Evolutionary conservation across 2,888 invertebrate genomes (phyloP), one percentile per base, ranked within the genome.

Genomic region (Lutraria lutraria): DNA sequence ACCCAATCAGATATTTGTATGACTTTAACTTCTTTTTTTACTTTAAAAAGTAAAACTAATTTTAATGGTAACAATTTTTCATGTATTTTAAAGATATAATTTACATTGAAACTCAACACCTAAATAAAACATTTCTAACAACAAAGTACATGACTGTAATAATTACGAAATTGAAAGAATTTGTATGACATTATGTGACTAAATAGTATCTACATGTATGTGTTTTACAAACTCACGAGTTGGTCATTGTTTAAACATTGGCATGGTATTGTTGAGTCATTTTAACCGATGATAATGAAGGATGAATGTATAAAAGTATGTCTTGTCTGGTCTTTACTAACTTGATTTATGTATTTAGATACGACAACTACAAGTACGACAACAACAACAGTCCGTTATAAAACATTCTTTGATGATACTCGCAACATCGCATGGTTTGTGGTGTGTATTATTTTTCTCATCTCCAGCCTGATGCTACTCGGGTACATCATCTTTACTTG

Each of bases 341-440:
- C 29, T 21, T 25, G 43, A 52, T 81, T 34, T 56, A 15, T 81
- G 25, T 68, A 52, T 68, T 25, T 89, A 82, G 89, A 89, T 29
- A 91, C 92, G 10, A 92, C 92, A 2, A 93, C 93, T 0, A 88
- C 90, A 19, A 87, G 86, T 12, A 83, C 90, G 0, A 91, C 89
- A 0, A 92, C 92, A 6, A 91, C 92, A 0, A 92, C 91, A 16
- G 88, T 89, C 79, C 43, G 90, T 8, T 92, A 91, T 82, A 29
- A 82, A 15, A 89, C 88, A 0, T 93, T 93, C 76, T 80, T 88
- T 25, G 92, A 93, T 16, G 91, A 92, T 80, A 21, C 88, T 19
- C 81, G 86, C 10, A 93, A 93, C 34, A 72, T 92, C 8, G 90
- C 88, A 4, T 93, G 93, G 93, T 82, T 93, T 72, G 19, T 86